Conservation (phyloP, 2,797 vertebrate genomes). For the Denticeps clupeoides region DNA sequence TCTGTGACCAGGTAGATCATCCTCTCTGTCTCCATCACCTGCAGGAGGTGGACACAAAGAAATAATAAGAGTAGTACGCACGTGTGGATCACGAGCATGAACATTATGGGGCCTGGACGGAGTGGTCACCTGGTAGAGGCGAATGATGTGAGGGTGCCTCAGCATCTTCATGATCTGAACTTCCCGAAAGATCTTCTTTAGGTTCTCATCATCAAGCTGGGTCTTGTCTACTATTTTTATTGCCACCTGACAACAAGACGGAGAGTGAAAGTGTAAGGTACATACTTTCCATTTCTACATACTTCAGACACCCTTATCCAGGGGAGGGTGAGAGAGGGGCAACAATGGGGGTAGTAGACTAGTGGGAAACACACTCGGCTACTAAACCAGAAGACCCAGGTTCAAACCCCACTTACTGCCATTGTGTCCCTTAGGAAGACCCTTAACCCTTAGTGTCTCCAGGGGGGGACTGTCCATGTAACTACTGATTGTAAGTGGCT, state of each 20-base stretch:
- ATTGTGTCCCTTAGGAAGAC: no score
- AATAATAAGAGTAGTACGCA: neutral
- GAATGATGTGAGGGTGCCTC: slow-evolving; percentile 95
- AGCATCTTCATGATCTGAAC: slow-evolving; percentile 99
- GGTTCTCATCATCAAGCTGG: slow-evolving; percentile 94
- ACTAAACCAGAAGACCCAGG: no score
- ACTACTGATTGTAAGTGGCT: no score
- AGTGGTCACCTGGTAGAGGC: slow-evolving; percentile 82
- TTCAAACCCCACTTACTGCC: no score
- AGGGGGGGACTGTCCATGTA: no score
- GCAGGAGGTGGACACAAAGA: slow-evolving; percentile 28
- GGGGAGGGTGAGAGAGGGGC: slow-evolving; percentile 1
- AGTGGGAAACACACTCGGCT: no score
- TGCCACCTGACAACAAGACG: slow-evolving; percentile 68
- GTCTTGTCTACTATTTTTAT: slow-evolving; percentile 99
- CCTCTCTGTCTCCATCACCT: slow-evolving; percentile 98
- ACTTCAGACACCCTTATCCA: no score
- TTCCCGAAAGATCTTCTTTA: slow-evolving; percentile 98
- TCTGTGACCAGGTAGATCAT: slow-evolving; percentile 98
- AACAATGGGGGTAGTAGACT: no score
- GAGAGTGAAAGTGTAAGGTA: slow-evolving; percentile 14
- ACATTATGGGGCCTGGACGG: neutral
- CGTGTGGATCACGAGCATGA: neutral
- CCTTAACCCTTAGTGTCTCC: no score
- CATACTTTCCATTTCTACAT: no score